Conservation (phyloP, 2,888 invertebrate genomes). For the Oconnorella tubifera region DNA sequence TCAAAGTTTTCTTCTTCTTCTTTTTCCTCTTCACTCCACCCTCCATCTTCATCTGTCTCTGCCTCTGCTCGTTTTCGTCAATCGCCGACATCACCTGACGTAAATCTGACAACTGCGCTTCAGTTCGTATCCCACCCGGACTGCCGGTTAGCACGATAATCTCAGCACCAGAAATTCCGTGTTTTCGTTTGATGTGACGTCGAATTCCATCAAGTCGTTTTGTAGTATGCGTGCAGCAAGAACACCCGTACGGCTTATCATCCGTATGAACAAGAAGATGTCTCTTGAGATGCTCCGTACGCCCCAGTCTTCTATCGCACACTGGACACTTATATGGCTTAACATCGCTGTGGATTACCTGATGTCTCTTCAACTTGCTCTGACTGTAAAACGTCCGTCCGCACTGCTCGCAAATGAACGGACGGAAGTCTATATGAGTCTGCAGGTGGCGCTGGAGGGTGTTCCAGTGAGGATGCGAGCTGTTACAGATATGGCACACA, state of each 20-base stretch:
- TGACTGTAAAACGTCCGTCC: conserved; percentile 31
- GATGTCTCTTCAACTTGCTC: conserved; percentile 30
- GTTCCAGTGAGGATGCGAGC: conserved; percentile 27
- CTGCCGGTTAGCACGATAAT: conserved; percentile 16
- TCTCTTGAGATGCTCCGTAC: conserved; percentile 35
- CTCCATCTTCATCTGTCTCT: not conserved
- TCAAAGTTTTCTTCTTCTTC: conserved; percentile 12
- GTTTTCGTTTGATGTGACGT: conserved; percentile 34
- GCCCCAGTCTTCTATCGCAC: conserved; percentile 31
- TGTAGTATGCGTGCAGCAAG: conserved; percentile 32
- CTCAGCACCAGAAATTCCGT: conserved; percentile 24
- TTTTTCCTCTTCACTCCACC: conserved; percentile 8
- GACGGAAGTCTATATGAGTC: conserved; percentile 34
- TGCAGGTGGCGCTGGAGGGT: conserved; percentile 32
- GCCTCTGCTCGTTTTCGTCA: not conserved
- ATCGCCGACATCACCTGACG: conserved; percentile 3
- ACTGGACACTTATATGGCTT: conserved; percentile 37
- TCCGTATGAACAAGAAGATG: conserved; percentile 35
- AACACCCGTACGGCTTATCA: conserved; percentile 32
- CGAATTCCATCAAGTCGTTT: conserved; percentile 31
- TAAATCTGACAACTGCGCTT: not conserved
- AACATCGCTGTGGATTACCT: conserved; percentile 32
- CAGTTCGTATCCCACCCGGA: conserved; percentile 5
- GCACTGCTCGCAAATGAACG: conserved; percentile 33
- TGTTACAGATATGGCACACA: conserved; percentile 25